phyloP scores from a whole-genome alignment of 2,797 vertebrate species.

The Pipistrellus nathusii region DNA sequence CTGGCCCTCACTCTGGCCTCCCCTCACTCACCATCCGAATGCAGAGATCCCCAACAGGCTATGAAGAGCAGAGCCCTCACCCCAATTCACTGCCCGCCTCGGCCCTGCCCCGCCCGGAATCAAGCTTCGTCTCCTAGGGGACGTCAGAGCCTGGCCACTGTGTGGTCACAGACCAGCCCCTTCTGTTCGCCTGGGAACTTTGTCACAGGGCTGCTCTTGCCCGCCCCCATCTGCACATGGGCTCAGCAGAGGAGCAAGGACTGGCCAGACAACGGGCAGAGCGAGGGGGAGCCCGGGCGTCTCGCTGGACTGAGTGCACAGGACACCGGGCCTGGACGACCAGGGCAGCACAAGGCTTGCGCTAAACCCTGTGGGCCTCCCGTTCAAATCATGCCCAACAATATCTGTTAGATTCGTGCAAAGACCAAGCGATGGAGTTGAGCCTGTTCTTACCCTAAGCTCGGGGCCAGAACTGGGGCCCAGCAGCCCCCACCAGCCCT shows the following conservation, averaged over 20 bases:
- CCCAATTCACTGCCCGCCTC: not conserved
- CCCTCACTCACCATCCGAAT: not conserved
- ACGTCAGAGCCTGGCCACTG: not conserved
- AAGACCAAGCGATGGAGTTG: too few relatives aligned
- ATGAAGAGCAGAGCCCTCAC: not conserved
- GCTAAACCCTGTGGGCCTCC: not conserved
- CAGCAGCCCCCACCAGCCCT: rapidly evolving
- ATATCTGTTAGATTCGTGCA: rapidly evolving
- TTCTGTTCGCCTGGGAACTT: not conserved
- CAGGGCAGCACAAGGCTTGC: not conserved
- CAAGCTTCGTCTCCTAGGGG: not conserved
- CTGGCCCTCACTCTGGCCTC: rapidly evolving
- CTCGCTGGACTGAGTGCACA: not conserved
- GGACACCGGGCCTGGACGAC: not conserved
- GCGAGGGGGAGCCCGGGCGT: rapidly evolving
- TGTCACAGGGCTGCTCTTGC: not conserved
- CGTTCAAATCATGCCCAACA: not conserved
- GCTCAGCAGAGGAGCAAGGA: not conserved
- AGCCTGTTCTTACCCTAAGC: not conserved
- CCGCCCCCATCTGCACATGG: not conserved
- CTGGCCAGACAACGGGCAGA: rapidly evolving
- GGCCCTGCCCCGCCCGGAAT: not conserved
- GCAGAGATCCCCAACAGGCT: not conserved
- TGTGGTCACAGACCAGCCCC: not conserved
- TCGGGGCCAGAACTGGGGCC: rapidly evolving